phyloP scores from a whole-genome alignment of 2,113 vertebrate genomes.

The Donacobius atricapilla region DNA sequence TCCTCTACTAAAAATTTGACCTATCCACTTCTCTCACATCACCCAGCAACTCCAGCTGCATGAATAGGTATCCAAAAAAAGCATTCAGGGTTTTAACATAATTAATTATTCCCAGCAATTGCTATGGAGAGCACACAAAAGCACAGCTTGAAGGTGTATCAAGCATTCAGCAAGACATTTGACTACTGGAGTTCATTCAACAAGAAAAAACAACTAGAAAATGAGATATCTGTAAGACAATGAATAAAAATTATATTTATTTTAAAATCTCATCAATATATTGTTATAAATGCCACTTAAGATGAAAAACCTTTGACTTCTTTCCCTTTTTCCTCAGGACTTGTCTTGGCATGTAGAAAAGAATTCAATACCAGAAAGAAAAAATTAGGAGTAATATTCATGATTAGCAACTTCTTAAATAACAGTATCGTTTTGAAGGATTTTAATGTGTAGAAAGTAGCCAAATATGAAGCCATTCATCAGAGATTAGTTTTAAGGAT shows the following conservation, averaged over 20 bases:
- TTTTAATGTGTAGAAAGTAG: neutral
- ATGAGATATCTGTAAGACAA: neutral
- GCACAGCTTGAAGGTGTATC: neutral
- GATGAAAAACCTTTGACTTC: neutral
- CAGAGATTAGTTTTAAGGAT: neutral
- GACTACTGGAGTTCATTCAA: neutral
- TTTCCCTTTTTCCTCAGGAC: neutral
- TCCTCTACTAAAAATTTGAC: neutral
- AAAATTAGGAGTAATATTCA: neutral
- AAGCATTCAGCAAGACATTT: neutral
- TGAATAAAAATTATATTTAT: constrained; percentile 17
- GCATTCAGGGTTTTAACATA: neutral
- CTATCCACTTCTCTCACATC: neutral
- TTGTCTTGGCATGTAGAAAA: neutral
- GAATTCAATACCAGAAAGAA: neutral
- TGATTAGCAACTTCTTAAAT: neutral
- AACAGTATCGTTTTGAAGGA: neutral
- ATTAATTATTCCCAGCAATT: neutral
- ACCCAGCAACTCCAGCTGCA: neutral
- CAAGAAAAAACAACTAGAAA: neutral
- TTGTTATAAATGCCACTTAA: neutral
- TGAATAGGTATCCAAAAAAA: neutral
- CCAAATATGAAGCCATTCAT: neutral
- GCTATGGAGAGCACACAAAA: neutral
- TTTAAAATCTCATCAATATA: neutral